Evolutionary conservation across 2,888 invertebrate species (phyloP).

Genomic region (Abscondita cerata): DNA sequence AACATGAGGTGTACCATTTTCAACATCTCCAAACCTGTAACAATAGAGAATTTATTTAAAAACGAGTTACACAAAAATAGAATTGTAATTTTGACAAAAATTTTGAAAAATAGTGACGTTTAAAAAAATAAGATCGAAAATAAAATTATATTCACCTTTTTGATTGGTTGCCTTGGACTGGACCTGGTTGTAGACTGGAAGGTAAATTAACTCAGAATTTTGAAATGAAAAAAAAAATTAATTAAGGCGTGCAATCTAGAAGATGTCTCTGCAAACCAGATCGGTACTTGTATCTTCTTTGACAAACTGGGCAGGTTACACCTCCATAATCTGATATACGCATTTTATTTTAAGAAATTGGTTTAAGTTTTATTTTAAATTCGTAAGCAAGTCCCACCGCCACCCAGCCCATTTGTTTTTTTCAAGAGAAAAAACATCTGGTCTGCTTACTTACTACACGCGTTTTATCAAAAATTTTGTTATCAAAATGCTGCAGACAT

Average conservation of each 20-base stretch:
- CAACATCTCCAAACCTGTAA: slow-evolving; percentile 15
- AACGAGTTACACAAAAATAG: slow-evolving; percentile 1
- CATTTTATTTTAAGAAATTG: slow-evolving; percentile 5
- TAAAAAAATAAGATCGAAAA: neutral
- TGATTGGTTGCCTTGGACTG: neutral
- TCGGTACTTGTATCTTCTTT: slow-evolving; percentile 57
- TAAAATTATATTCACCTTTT: slow-evolving; percentile 7
- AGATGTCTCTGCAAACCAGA: slow-evolving; percentile 56
- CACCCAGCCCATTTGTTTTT: slow-evolving; percentile 52
- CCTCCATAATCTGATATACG: slow-evolving; percentile 12
- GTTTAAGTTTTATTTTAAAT: slow-evolving; percentile 1
- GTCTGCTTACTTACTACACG: slow-evolving; percentile 48
- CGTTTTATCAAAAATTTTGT: neutral
- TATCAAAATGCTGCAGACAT: slow-evolving; percentile 32
- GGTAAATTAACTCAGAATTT: neutral
- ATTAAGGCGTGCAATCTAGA: slow-evolving; percentile 50
- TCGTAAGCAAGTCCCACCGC: slow-evolving; percentile 47
- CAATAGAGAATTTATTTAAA: slow-evolving; percentile 23
- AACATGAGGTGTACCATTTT: slow-evolving; percentile 4
- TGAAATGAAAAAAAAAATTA: neutral
- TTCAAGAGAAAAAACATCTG: slow-evolving; percentile 41
- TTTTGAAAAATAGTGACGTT: neutral
- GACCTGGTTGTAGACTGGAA: neutral
- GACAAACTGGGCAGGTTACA: slow-evolving; percentile 55
- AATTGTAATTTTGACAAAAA: neutral